Evolutionary conservation across 2,113 vertebrate genomes (phyloP).

Genomic region (Pardalotus punctatus): DNA sequence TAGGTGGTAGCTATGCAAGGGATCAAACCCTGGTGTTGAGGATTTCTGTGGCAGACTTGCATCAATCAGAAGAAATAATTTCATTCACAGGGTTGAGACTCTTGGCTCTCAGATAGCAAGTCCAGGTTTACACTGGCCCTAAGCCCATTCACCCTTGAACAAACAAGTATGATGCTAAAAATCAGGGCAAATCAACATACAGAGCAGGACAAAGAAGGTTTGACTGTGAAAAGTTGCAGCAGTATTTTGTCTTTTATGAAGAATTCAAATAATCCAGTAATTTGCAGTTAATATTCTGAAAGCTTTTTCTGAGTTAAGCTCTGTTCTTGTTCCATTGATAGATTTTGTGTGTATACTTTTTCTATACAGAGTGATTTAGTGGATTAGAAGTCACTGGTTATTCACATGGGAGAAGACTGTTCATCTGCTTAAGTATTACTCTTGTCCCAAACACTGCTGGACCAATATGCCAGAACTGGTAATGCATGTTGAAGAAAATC

Average conservation of each 20-base stretch:
- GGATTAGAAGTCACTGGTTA: not conserved
- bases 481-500: not conserved
- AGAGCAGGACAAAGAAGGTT: not conserved
- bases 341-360: not conserved
- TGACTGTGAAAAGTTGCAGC: not conserved
- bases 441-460: not conserved
- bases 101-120: not conserved
- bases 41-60: not conserved
- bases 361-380: not conserved
- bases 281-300: not conserved
- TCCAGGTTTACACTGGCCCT: not conserved
- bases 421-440: not conserved
- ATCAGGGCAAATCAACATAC: not conserved
- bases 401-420: not conserved
- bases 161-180: not conserved
- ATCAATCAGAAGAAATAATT: not conserved
- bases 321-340: not conserved
- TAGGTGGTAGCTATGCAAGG: not conserved
- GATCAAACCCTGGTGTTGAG: not conserved
- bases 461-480: not conserved
- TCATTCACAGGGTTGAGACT: not conserved
- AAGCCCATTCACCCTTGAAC: not conserved
- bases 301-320: not conserved
- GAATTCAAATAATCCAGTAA: not conserved
- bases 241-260: not conserved